A percentile compares a stretch with the other conserved stretches of the same genome.
These are phyloP conservation scores for Ladona fulva DNA, from an alignment of 1,140 invertebrate species.

Conservation along the genomic window DNA sequence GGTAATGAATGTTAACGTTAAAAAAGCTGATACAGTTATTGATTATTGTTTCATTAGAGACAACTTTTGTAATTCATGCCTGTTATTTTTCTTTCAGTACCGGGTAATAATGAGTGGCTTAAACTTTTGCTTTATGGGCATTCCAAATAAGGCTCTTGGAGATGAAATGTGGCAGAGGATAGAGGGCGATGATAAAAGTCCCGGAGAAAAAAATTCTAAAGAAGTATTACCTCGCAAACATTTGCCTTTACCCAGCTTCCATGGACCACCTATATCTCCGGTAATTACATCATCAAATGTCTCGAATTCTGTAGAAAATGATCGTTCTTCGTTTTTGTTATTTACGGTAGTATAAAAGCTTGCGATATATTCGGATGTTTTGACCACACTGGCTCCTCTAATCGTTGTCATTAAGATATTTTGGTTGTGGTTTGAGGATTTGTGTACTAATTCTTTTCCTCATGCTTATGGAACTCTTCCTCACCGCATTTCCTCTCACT, in stretches of 20 bases:
- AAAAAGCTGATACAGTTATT: no score
- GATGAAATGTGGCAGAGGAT: slow-evolving; percentile 54
- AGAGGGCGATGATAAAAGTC: background rate
- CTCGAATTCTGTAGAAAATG: no score
- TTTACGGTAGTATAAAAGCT: no score
- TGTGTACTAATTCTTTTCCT: no score
- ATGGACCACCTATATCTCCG: background rate
- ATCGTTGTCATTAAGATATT: no score
- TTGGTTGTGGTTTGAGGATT: no score
- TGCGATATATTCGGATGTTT: no score
- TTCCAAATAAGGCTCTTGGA: slow-evolving; percentile 58
- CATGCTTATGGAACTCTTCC: no score
- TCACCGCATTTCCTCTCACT: background rate
- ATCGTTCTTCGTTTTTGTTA: no score
- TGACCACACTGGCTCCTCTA: no score
- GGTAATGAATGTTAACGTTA: no score
- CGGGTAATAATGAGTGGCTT: slow-evolving; percentile 67
- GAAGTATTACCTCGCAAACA: background rate
- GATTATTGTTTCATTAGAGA: no score
- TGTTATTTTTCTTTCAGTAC: slow-evolving; percentile 47
- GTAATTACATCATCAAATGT: background rate
- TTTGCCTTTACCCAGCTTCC: background rate
- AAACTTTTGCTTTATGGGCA: slow-evolving; percentile 63
- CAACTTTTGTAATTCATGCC: background rate
- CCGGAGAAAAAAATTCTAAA: background rate